phyloP scores from a whole-genome alignment of 2,888 invertebrate genomes.

The Dynastes hyllus region DNA sequence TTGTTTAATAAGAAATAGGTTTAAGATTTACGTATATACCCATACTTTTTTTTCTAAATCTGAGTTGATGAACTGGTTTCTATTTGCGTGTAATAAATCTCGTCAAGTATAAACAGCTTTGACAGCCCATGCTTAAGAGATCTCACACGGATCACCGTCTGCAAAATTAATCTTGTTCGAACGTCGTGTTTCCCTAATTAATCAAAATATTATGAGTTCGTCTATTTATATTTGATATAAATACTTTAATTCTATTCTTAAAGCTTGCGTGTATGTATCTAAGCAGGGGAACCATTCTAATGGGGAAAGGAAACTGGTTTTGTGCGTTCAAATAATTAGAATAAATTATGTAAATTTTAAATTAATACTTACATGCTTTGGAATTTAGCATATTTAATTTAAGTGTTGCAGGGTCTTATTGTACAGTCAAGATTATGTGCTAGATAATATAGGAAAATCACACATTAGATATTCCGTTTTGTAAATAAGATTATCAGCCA shows the following conservation, averaged over 20 bases:
- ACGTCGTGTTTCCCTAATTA: background rate
- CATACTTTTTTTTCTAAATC: background rate
- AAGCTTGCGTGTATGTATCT: too few species aligned
- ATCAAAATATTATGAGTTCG: conserved; percentile 11
- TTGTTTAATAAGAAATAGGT: background rate
- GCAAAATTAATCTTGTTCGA: background rate
- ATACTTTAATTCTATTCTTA: background rate
- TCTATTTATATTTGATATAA: conserved; percentile 7
- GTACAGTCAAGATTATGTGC: too few species aligned
- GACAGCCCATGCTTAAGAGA: conserved; percentile 1
- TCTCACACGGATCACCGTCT: background rate
- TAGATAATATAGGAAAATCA: too few species aligned
- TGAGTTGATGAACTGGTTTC: background rate
- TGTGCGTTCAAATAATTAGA: too few species aligned
- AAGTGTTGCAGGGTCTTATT: too few species aligned
- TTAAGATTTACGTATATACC: background rate
- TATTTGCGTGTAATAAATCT: conserved; percentile 6
- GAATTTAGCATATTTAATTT: too few species aligned
- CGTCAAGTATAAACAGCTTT: background rate
- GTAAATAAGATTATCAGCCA: too few species aligned
- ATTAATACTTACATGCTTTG: too few species aligned
- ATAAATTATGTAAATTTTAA: too few species aligned
- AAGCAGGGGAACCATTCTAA: too few species aligned
- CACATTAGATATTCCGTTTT: too few species aligned
- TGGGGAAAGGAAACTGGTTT: too few species aligned